Base-by-base conservation (phyloP, 2,797 vertebrate genomes). In the Tiaroga cobitis region DNA sequence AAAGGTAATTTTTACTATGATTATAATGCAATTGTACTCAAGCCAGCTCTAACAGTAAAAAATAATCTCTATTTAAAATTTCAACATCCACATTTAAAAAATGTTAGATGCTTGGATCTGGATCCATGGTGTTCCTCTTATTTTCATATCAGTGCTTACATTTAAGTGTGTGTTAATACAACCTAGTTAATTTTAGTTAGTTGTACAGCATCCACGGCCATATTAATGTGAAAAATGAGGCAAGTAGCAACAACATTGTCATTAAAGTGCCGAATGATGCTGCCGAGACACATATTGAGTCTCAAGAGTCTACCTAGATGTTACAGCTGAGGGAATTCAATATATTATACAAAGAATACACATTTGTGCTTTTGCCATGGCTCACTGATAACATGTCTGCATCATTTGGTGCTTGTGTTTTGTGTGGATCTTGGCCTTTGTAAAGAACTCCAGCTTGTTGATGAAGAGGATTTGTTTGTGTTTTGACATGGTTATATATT, bases 401-500 rank as follows among this genome's bases (percentile, higher is more conserved):
- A 73, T 88, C 34, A 39, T 86, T 84, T 59, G 70, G 43, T 80
- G 69, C 63, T 72, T 41, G 29, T 32, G 68, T 59, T 69, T 72
- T 11, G 2, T 49, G 54, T 61, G 79, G 76, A 63, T 76, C 61
- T 13, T 68, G 18, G 69, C 39, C 69, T 80, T 39, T 76, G 56
- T 59, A 49, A 85, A 85, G 49, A 78, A 81, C 80, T 78, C 43
- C 65, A 77, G n/a, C 67, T 82, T 85, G 82, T 85, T 86, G 69
- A 88, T 87, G 80, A 87, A 90, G 83, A 88, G 87, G 90, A 92
- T 91, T 92, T 92, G 85, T 82, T 74, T 85, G 83, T 77, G 82
- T 86, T 86, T 82, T 83, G 85, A 92, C 90, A 87, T 88, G 86
- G 88, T 88, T 85, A 88, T 90, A 63, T 88, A 88, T 92, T 89